Evolutionary conservation across 2,888 invertebrate genomes (phyloP).

Genomic region (Lasioglossum calceatum): DNA sequence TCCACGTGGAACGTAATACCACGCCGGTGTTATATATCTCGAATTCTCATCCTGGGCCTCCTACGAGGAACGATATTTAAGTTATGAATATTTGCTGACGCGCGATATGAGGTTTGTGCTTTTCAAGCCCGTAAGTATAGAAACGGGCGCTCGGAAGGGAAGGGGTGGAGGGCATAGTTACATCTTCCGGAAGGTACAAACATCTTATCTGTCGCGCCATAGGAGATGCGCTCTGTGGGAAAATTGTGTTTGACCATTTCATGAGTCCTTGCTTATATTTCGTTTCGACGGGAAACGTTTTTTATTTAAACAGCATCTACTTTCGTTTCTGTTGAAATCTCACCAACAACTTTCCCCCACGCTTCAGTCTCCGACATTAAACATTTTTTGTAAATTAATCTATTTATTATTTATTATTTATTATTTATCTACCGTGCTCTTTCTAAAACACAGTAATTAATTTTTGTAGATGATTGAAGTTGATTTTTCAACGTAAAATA

Average conservation of each 20-base stretch:
- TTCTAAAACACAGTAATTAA: too few species aligned
- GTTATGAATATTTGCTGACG: constrained; percentile 82
- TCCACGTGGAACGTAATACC: constrained; percentile 68
- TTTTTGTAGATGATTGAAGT: too few species aligned
- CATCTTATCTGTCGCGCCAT: constrained; percentile 20
- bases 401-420: too few species aligned
- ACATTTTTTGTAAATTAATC: too few species aligned
- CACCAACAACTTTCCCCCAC: too few species aligned
- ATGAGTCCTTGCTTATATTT: not conserved
- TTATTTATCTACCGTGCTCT: too few species aligned
- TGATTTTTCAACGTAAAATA: too few species aligned
- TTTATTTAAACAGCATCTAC: not conserved
- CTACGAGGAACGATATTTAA: constrained; percentile 77
- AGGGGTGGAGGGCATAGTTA: constrained; percentile 16
- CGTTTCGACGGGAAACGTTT: not conserved
- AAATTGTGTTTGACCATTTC: constrained; percentile 16
- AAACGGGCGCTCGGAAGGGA: constrained; percentile 9
- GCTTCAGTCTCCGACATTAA: too few species aligned
- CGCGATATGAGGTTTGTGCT: constrained; percentile 82
- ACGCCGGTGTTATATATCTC: constrained; percentile 67
- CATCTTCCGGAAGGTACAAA: constrained; percentile 32
- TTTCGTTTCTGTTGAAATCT: not conserved
- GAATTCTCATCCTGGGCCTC: constrained; percentile 51
- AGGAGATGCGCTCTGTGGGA: not conserved
- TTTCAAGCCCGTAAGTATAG: constrained; percentile 76